Evolutionary conservation across 2,797 vertebrate species (phyloP), one percentile per base, ranked within the genome.

Genomic region (Argyrosomus regius): DNA sequence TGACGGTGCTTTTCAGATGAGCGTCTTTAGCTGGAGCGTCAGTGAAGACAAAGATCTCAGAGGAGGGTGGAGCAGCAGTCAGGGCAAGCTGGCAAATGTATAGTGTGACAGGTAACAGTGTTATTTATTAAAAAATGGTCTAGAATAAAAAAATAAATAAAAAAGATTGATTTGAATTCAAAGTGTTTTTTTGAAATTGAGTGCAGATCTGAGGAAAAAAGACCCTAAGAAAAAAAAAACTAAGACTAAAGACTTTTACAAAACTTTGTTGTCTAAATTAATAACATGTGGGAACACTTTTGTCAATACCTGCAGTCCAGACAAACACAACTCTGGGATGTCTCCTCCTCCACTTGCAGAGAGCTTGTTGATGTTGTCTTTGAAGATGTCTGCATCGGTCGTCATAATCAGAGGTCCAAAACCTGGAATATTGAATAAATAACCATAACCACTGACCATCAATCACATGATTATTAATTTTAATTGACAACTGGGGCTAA

Each of bases 21-120:
- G 0, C 16, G 13, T 96, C 95, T 87, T 96, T 95, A 11, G 94
- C 92, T 4, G 93, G 64, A 60, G 93, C 93, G 12, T 96, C 95
- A 16, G 94, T 95, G 85, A 96, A 95, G 80, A 96, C 66, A 80
- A 94, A 95, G 80, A 96, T 94, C 67, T 93, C 86, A 69, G 95
- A 94, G 18, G 85, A 93, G 2, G 89, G 61, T 1, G 94, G 94
- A 22, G 93, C 94, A 18, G 79, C 84, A 1, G 87, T 93, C 72
- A 96, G 61, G 2, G 94, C 94, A 43, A 95, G 88, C 94, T 95
- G 63, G 28, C 24, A 62, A 5, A 12, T 22, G 60, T 26, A 52
- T 3, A 60, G 35, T 0, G 35, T 5, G 13, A 20, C 5, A 68
- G 10, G 18, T 58, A 24, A 43, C 20, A 5, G 0, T 17, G 0